phyloP scores from a whole-genome alignment of 2,888 invertebrate genomes.

The Pyrocoelia pectoralis region DNA sequence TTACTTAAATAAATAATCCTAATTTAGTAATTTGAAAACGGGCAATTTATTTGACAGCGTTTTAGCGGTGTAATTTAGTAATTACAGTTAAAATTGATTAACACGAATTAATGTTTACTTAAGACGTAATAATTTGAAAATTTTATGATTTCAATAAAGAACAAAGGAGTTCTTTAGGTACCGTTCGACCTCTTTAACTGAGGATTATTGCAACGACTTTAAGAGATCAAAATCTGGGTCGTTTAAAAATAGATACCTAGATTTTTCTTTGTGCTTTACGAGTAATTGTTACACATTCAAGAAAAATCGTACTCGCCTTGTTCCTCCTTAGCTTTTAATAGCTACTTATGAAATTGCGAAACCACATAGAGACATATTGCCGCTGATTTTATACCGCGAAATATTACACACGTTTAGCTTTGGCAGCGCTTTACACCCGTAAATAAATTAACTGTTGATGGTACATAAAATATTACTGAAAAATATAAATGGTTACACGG shows the following conservation, averaged over 20 bases:
- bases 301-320: neutral
- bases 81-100: neutral
- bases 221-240: conserved; percentile 28
- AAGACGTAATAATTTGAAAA: conserved; percentile 24
- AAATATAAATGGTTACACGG: neutral
- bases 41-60: neutral
- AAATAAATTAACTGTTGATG: conserved; percentile 2
- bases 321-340: no score
- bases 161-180: conserved; percentile 35
- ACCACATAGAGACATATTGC: no score
- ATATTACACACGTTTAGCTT: no score
- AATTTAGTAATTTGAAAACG: no score
- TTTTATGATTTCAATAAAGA: conserved; percentile 34
- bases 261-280: conserved; percentile 24
- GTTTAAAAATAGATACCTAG: conserved; percentile 16
- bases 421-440: neutral
- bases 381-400: no score
- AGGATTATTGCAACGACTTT: conserved; percentile 33
- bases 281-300: neutral
- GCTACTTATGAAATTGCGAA: no score
- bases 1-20: no score
- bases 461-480: conserved; percentile 3
- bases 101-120: neutral
- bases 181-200: conserved; percentile 36
- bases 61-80: neutral